Conservation (phyloP, 2,888 invertebrate species). For the Trissolcus japonicus region DNA sequence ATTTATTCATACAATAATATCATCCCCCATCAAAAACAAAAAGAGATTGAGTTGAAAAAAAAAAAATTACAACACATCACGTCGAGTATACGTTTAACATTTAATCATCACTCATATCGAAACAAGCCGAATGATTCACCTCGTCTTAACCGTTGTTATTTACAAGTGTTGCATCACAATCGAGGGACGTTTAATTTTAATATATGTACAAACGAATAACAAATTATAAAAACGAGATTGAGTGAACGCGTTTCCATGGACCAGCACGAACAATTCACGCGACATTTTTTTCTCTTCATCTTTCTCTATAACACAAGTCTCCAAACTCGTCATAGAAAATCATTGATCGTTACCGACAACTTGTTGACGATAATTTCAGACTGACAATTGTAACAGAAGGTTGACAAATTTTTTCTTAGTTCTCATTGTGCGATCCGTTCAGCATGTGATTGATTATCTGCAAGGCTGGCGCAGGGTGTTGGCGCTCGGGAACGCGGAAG, state of each 20-base stretch:
- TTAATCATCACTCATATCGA: background rate
- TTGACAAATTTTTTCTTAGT: conserved; percentile 3
- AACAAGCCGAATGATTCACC: no score
- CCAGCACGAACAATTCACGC: background rate
- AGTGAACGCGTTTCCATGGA: background rate
- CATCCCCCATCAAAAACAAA: no score
- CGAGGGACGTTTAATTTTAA: conserved; percentile 2
- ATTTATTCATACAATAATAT: no score
- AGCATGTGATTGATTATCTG: conserved; percentile 14
- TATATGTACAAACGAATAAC: background rate
- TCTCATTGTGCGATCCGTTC: conserved; percentile 27
- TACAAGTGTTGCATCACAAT: conserved; percentile 1
- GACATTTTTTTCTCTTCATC: background rate
- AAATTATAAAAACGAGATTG: background rate
- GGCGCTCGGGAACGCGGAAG: conserved; percentile 51
- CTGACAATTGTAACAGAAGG: background rate
- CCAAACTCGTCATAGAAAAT: background rate
- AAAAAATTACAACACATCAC: background rate
- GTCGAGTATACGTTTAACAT: background rate
- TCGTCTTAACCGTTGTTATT: background rate
- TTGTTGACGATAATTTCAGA: background rate
- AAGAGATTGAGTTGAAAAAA: background rate
- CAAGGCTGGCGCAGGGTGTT: conserved; percentile 32
- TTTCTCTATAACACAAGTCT: background rate
- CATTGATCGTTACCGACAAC: background rate